Evolutionary conservation across 2,888 invertebrate species (phyloP).

Genomic region (Agrypnus murinus): DNA sequence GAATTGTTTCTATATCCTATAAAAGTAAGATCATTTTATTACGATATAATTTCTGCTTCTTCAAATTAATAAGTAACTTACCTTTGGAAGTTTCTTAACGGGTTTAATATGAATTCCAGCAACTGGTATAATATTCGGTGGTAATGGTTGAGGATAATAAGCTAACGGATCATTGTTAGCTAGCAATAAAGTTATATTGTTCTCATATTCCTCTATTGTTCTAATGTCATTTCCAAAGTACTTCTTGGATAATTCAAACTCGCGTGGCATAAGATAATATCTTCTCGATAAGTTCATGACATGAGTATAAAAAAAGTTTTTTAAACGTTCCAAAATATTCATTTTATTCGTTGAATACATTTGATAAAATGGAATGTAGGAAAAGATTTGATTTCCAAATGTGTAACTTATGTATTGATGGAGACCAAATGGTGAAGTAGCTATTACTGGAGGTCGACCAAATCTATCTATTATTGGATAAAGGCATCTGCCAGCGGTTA

Average conservation of each 20-base stretch:
- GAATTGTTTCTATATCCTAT: conserved; percentile 45
- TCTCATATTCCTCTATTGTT: conserved; percentile 57
- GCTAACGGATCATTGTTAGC: conserved; percentile 63
- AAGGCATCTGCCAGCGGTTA: conserved; percentile 49
- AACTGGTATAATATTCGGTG: conserved; percentile 67
- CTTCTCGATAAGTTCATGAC: conserved; percentile 40
- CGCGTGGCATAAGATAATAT: conserved; percentile 45
- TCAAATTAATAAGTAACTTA: conserved; percentile 37
- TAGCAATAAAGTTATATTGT: conserved; percentile 61
- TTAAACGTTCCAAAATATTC: conserved; percentile 58
- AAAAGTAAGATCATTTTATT: too few relatives aligned
- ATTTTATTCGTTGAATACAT: conserved; percentile 55
- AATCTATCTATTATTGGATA: conserved; percentile 56
- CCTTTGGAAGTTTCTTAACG: conserved; percentile 61
- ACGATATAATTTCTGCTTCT: too few relatives aligned
- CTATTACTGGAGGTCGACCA: conserved; percentile 53
- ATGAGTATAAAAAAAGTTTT: conserved; percentile 53
- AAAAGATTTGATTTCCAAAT: conserved; percentile 58
- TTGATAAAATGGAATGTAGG: conserved; percentile 59
- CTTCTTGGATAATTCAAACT: conserved; percentile 54
- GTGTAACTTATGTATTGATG: conserved; percentile 44
- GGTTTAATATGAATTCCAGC: conserved; percentile 65
- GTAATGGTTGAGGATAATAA: conserved; percentile 61
- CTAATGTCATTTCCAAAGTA: conserved; percentile 58
- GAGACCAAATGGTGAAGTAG: conserved; percentile 39